These are phyloP conservation scores for Tupaia tana DNA, from an alignment of 2,113 vertebrate species.

Conservation along the genomic window DNA sequence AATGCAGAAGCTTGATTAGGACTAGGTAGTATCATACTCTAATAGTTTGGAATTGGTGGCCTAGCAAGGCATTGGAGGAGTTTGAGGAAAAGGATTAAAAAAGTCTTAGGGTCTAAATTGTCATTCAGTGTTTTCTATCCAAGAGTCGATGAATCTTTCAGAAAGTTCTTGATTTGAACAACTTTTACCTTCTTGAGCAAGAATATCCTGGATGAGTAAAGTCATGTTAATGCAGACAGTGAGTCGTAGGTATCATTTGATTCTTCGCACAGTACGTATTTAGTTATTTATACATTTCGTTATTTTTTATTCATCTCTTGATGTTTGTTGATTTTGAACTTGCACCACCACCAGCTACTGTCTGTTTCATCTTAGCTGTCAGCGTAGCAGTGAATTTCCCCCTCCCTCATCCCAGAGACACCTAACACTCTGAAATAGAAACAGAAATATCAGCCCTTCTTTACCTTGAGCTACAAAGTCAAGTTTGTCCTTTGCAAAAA, in stretches of 20 bases:
- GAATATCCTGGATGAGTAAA: not conserved
- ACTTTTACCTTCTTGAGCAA: not conserved
- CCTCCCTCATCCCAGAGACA: not conserved
- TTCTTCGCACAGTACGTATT: not conserved
- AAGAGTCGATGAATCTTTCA: not conserved
- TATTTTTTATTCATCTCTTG: slow-evolving; percentile 21
- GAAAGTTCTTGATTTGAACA: slow-evolving; percentile 6
- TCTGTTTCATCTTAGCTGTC: not conserved
- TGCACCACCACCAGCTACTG: not conserved
- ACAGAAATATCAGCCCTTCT: not conserved
- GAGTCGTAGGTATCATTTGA: not conserved
- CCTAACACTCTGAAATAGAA: not conserved
- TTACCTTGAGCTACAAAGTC: slow-evolving; percentile 26
- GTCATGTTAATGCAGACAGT: not conserved
- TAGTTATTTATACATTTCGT: slow-evolving; percentile 29
- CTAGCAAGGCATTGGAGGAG: not conserved
- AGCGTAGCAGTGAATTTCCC: too few relatives aligned
- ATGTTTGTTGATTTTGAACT: slow-evolving; percentile 29
- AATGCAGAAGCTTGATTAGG: not conserved
- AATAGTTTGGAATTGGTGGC: not conserved
- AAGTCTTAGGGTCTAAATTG: not conserved
- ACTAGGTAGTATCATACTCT: not conserved
- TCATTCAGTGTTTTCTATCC: not conserved
- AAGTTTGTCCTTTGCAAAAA: slow-evolving; percentile 45
- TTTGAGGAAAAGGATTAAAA: not conserved